Conservation (phyloP, 2,888 invertebrate species). For the Drosophila falleni region DNA sequence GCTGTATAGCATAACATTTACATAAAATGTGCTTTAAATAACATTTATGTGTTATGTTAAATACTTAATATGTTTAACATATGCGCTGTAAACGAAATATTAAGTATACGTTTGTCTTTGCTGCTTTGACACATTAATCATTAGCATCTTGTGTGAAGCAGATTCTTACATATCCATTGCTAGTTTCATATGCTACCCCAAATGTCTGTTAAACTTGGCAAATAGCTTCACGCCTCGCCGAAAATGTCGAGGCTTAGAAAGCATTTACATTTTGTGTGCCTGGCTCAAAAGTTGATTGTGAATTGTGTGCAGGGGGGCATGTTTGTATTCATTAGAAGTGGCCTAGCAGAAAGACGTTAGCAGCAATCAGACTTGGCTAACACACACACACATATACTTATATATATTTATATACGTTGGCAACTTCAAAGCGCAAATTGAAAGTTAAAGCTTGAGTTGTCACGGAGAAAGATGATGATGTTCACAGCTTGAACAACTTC, state of each 20-base stretch:
- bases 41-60: conserved; percentile 5
- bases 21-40: conserved; percentile 4
- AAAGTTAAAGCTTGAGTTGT: conserved; percentile 41
- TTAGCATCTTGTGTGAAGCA: neutral
- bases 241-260: conserved; percentile 59
- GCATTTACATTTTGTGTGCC: conserved; percentile 53
- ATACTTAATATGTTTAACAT: neutral
- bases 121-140: conserved; percentile 18
- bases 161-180: neutral
- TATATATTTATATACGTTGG: conserved; percentile 9
- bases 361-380: conserved; percentile 35
- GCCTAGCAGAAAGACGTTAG: conserved; percentile 15
- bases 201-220: conserved; percentile 16
- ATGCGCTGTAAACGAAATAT: neutral
- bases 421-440: conserved; percentile 66
- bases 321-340: conserved; percentile 58
- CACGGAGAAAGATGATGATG: conserved; percentile 9
- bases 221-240: conserved; percentile 61
- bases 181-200: conserved; percentile 1
- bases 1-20: neutral
- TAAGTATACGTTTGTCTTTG: conserved; percentile 7
- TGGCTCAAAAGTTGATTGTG: conserved; percentile 41
- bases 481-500: neutral
- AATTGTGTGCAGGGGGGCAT: conserved; percentile 24
- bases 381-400: conserved; percentile 12